Evolutionary conservation across 2,113 vertebrate species (phyloP).

Genomic region (Stictonetta naevosa): DNA sequence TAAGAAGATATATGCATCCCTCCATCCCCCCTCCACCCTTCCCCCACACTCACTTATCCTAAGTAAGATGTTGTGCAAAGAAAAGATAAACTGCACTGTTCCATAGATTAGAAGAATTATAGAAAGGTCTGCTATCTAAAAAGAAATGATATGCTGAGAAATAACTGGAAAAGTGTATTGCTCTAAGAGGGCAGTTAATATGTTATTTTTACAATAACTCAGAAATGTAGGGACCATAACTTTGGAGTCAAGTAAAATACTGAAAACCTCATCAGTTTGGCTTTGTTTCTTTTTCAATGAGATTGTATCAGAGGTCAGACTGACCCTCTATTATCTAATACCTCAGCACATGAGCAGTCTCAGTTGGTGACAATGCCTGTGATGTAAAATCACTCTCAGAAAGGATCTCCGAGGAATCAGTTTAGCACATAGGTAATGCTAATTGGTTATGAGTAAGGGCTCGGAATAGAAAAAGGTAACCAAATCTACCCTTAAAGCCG

Average conservation of each 20-base stretch:
- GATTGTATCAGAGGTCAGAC: neutral
- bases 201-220: constrained; percentile 57
- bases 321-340: neutral
- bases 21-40: neutral
- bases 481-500: neutral
- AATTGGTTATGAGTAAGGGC: constrained; percentile 28
- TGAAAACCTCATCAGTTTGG: neutral
- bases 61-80: constrained; percentile 35
- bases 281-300: neutral
- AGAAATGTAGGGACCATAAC: constrained; percentile 17
- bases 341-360: neutral
- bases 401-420: constrained; percentile 15
- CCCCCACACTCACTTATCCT: neutral
- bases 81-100: constrained; percentile 52
- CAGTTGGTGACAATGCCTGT: neutral
- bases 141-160: constrained; percentile 34
- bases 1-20: constrained; percentile 25
- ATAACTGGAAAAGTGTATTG: neutral
- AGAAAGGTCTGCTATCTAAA: constrained; percentile 63
- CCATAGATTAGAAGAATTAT: constrained; percentile 43
- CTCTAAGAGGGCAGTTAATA: constrained; percentile 45
- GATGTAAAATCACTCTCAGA: neutral
- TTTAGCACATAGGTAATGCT: constrained; percentile 6
- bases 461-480: neutral
- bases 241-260: constrained; percentile 15